These are phyloP conservation scores for Sebastes trivittatus DNA, from an alignment of 2,797 vertebrate genomes.

Conservation along the genomic window DNA sequence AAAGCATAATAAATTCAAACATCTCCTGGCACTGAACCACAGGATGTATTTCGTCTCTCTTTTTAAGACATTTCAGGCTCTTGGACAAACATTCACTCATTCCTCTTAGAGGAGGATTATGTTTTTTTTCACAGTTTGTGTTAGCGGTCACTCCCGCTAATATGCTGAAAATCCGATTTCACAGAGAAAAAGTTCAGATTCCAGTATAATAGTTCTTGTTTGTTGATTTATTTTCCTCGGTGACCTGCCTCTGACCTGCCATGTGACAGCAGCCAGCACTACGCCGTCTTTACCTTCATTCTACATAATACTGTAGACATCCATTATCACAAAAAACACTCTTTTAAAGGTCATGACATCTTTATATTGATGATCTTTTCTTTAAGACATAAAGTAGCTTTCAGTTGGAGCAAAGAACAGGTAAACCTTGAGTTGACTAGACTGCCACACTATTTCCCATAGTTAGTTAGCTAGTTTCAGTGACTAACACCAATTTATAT, in stretches of 20 bases:
- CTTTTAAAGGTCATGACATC: neutral
- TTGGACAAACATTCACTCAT: neutral
- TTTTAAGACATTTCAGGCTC: neutral
- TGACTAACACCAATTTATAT: neutral
- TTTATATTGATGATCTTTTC: neutral
- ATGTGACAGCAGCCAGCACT: slow-evolving; percentile 16
- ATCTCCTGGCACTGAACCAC: neutral
- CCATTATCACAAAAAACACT: neutral
- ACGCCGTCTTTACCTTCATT: neutral
- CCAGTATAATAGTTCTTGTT: neutral
- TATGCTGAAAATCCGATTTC: slow-evolving; percentile 25
- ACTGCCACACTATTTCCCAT: neutral
- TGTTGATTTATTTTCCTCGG: neutral
- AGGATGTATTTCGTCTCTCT: neutral
- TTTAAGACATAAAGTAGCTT: neutral
- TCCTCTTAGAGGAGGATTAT: neutral
- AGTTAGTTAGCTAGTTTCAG: no score
- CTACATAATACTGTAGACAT: neutral
- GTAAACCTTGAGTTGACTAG: neutral
- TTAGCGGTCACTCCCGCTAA: neutral
- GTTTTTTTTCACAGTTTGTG: neutral
- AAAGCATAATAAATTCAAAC: neutral
- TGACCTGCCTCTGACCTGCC: slow-evolving; percentile 11
- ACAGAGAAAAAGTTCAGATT: slow-evolving; percentile 14
- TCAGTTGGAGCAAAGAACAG: neutral